phyloP scores from a whole-genome alignment of 1,140 invertebrate species.

The Leptinotarsa defecta region DNA sequence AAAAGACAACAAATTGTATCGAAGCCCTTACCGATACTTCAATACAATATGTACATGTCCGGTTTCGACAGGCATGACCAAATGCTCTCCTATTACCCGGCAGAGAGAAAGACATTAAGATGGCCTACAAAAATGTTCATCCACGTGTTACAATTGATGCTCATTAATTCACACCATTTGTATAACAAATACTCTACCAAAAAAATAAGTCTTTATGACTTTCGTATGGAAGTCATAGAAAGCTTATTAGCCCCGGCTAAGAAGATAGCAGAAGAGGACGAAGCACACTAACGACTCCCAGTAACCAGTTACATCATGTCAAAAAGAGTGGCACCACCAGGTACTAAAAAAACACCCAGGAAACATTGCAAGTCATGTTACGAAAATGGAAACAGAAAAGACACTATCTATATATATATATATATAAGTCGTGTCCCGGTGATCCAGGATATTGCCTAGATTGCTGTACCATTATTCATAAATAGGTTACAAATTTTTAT shows the following conservation, averaged over 20 bases:
- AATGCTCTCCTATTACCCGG: too few relatives aligned
- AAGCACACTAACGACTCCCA: neutral
- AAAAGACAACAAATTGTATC: neutral
- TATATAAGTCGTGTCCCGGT: neutral
- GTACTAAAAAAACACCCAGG: neutral
- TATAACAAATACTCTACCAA: neutral
- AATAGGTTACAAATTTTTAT: too few relatives aligned
- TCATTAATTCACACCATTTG: neutral
- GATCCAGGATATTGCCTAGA: too few relatives aligned
- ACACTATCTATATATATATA: neutral
- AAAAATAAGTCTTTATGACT: neutral
- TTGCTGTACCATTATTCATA: too few relatives aligned
- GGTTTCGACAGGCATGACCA: too few relatives aligned
- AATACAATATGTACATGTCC: too few relatives aligned
- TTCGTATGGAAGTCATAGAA: neutral
- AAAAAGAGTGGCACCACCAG: constrained; percentile 1
- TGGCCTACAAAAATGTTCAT: too few relatives aligned
- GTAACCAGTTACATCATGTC: neutral
- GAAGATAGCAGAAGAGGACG: neutral
- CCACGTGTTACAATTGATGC: too few relatives aligned
- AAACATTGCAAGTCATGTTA: constrained; percentile 1
- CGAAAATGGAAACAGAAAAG: neutral
- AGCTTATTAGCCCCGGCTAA: neutral
- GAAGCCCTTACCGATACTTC: too few relatives aligned
- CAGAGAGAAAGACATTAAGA: too few relatives aligned